A percentile compares a stretch with the other conserved stretches of the same genome.
These are phyloP conservation scores for Glossosoma conforme DNA, from an alignment of 1,140 invertebrate species.

Conservation along the genomic window DNA sequence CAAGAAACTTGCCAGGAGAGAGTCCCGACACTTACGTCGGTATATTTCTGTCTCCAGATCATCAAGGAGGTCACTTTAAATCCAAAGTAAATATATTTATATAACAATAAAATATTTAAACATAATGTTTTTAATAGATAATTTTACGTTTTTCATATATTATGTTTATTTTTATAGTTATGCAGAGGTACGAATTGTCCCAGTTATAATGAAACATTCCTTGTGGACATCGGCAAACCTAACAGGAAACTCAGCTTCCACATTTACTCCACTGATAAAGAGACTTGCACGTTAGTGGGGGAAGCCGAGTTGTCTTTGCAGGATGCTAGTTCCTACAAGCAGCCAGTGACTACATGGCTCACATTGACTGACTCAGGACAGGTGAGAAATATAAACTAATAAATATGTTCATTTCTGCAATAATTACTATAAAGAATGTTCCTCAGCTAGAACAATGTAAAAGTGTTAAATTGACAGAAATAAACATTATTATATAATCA, in stretches of 20 bases:
- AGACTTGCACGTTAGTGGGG: conserved; percentile 60
- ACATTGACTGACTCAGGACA: conserved; percentile 58
- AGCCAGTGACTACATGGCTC: conserved; percentile 59
- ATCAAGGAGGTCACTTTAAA: conserved; percentile 29
- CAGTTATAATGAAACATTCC: conserved; percentile 69
- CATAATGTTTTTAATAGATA: background rate
- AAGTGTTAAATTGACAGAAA: too few species aligned
- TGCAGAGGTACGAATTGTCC: conserved; percentile 57
- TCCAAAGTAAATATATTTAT: conserved; percentile 23
- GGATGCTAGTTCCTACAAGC: conserved; percentile 52
- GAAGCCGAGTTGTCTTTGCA: conserved; percentile 58
- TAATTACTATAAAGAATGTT: too few species aligned
- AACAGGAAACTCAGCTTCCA: conserved; percentile 55
- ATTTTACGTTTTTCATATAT: background rate
- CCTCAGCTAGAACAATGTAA: too few species aligned
- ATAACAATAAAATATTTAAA: background rate
- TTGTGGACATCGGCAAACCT: conserved; percentile 58
- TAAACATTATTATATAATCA: too few species aligned
- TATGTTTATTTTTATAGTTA: conserved; percentile 14
- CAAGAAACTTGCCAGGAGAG: conserved; percentile 27
- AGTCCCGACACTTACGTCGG: conserved; percentile 29
- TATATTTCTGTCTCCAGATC: conserved; percentile 28
- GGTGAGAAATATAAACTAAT: too few species aligned
- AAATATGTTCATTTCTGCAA: too few species aligned
- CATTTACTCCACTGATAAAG: conserved; percentile 58